Conservation (phyloP, 2,797 vertebrate species). For the Sebastes umbrosus region DNA sequence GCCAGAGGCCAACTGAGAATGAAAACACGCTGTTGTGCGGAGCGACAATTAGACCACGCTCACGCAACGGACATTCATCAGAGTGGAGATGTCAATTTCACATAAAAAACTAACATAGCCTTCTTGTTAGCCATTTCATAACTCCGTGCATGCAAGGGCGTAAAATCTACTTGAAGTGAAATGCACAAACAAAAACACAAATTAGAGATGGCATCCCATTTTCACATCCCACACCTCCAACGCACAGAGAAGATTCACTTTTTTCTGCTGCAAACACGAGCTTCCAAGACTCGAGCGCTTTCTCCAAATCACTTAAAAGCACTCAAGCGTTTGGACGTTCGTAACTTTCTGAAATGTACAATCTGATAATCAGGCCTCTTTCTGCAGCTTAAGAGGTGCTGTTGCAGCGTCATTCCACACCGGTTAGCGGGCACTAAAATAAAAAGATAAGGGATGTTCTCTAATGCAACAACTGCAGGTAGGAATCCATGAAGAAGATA, state of each 20-base stretch:
- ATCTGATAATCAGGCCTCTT: neutral
- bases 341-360: neutral
- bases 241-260: constrained; percentile 9
- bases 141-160: constrained; percentile 46
- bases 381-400: neutral
- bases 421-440: neutral
- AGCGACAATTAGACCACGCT: constrained; percentile 57
- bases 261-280: constrained; percentile 32
- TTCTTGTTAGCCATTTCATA: constrained; percentile 58
- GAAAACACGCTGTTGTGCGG: constrained; percentile 51
- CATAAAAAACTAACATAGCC: constrained; percentile 58
- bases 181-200: constrained; percentile 50
- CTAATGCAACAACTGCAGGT: neutral
- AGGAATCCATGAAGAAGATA: neutral
- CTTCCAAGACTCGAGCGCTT: neutral
- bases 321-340: neutral
- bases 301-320: neutral
- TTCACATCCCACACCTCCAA: constrained; percentile 40
- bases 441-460: neutral
- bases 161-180: constrained; percentile 34
- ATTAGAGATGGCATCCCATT: constrained; percentile 41
- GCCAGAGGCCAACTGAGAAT: constrained; percentile 48
- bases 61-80: constrained; percentile 60
- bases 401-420: neutral
- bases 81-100: constrained; percentile 33